Evolutionary conservation across 2,797 vertebrate genomes (phyloP), one percentile per base, ranked within the genome.

Genomic region (Meriones psammophilus): DNA sequence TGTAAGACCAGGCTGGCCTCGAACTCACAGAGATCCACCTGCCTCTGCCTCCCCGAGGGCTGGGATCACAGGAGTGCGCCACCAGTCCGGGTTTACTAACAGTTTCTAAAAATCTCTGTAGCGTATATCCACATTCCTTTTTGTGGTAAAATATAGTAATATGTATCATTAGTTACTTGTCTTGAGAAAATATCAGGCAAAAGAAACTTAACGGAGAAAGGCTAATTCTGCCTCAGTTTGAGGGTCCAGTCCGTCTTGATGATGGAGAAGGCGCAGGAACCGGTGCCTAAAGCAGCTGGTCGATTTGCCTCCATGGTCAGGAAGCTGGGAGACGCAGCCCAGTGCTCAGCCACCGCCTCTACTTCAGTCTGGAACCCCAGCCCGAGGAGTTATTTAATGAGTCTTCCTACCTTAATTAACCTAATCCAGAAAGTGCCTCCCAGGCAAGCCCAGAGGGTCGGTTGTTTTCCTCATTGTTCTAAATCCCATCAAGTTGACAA

Each of bases 41-140:
- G 50, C 50, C 50, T 50, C 50, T 50, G 42, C 50, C 9, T 50
- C 42, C 42, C 42, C 42, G 42, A 42, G 50, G 8, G 50, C 50
- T 50, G 50, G 50, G 50, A 50, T 50, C 50, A 50, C 50, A 50
- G 50, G 50, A 50, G 50, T 50, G 50, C 1, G 50, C 50, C 50
- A 50, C 50, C 50, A 50, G 9, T 50, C 50, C 8, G 50, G 50
- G 50, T 50, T 50, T 50, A 50, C 10, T 8, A 50, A 50, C 26
- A 76, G 50, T 94, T 93, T 88, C n/a, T 77, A 89, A 93, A 58
- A 93, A 73, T 91, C 22, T 91, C 77, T 30, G 33, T 39, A 94
- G 68, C 68, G 64, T 5, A 89, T 5, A 89, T 15, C 12, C 50
- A 83, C 80, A 85, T 60, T 33, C 62, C 28, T 84, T 64, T 46